Evolutionary conservation across 1,140 invertebrate genomes (phyloP).

Genomic region (Lutraria rhynchaena): DNA sequence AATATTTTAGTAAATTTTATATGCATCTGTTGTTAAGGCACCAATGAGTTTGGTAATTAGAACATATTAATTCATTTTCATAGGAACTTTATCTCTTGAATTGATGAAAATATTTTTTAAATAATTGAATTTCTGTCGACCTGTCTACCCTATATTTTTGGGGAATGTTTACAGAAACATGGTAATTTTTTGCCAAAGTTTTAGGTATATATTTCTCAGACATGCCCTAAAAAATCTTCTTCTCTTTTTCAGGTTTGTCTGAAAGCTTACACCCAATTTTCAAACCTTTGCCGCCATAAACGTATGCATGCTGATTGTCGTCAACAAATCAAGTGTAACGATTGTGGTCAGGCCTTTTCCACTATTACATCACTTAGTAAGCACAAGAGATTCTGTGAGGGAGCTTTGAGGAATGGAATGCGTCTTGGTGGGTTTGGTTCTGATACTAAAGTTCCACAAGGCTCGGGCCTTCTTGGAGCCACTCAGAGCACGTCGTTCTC

Average conservation of each 20-base stretch:
- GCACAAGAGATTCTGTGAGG: conserved; percentile 86
- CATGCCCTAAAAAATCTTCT: no score
- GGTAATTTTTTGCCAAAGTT: no score
- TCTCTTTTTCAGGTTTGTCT: conserved; percentile 82
- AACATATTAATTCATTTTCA: no score
- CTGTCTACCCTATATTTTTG: no score
- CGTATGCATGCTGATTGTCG: conserved; percentile 95
- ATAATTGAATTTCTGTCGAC: no score
- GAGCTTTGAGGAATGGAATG: conserved; percentile 75
- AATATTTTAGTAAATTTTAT: no score
- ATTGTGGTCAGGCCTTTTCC: conserved; percentile 95
- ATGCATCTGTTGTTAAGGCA: no score
- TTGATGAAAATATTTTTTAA: no score
- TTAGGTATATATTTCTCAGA: no score
- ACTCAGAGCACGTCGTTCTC: conserved; percentile 57
- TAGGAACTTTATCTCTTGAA: no score
- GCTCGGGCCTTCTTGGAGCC: conserved; percentile 57
- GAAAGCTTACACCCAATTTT: conserved; percentile 99
- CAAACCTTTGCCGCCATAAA: conserved; percentile 99
- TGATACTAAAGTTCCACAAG: conserved; percentile 52
- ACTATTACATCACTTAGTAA: conserved; percentile 89
- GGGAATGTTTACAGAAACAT: no score
- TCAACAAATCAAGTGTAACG: conserved; percentile 88
- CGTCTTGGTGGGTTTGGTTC: conserved; percentile 31
- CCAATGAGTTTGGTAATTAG: no score